Base-by-base conservation (phyloP, 2,797 vertebrate genomes). In the Fundulus diaphanus region DNA sequence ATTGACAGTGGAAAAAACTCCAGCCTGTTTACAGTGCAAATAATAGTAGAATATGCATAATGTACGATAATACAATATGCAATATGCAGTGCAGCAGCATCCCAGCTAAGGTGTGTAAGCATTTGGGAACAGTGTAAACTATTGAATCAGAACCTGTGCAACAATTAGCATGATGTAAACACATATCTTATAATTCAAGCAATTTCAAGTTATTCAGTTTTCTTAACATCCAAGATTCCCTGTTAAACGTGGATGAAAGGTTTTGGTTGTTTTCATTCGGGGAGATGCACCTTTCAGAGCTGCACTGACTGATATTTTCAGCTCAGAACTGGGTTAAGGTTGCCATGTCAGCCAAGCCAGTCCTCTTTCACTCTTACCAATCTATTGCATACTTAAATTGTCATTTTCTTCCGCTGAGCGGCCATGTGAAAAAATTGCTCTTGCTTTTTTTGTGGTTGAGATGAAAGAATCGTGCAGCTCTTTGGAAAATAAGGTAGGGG, bases 361-460 rank as follows among this genome's bases (percentile, higher is more conserved):
- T 56, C 74, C 33, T 3, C 68, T 35, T n/a, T 49, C 20, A 5
- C 16, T 31, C 51, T 56, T 37, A 74, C 29, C 33, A 61, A 87
- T 22, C 35, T 20, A 15, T 12, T n/a, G 27, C 27, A 12, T 65
- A 46, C 27, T 72, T 80, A 40, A 59, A 73, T 48, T 48, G 20
- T 72, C 52, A 56, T 67, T 68, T 29, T 1, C 35, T 42, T 70
- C 20, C 16, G 22, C 15, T 18, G 8, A 8, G n/a, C 54, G n/a
- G 1, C 37, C 27, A 3, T 0, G 42, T 29, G 42, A 18, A 6
- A 13, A 71, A 56, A 27, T 1, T 18, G 0, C n/a, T 37, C 27
- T 46, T 57, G 29, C 42, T 66, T 22, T 51, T 49, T 49, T 65
- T 37, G 54, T 40, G 20, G n/a, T n/a, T 52, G 16, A 40, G 52